Evolutionary conservation across 2,888 invertebrate genomes (phyloP).

Genomic region (Hypolimnas misippus): DNA sequence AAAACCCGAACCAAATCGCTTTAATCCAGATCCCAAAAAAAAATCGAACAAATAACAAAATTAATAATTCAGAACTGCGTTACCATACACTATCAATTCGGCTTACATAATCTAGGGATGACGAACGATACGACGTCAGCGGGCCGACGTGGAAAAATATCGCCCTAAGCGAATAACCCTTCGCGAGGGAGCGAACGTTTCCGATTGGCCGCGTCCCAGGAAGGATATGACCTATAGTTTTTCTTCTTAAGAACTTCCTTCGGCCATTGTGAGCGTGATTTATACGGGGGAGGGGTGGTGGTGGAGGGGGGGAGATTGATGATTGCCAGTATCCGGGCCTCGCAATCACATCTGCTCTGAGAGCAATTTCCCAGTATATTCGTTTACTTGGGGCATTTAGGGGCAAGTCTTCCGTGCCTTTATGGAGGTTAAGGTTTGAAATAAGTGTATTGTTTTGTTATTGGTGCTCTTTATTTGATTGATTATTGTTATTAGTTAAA

Average conservation of each 20-base stretch:
- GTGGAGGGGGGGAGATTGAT: slow-evolving; percentile 73
- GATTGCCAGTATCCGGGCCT: slow-evolving; percentile 74
- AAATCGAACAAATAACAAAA: slow-evolving; percentile 39
- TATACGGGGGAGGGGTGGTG: slow-evolving; percentile 60
- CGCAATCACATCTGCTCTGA: slow-evolving; percentile 76
- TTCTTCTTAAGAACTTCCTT: slow-evolving; percentile 84
- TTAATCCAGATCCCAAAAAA: slow-evolving; percentile 9
- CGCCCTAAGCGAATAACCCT: slow-evolving; percentile 69
- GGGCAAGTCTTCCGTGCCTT: slow-evolving; percentile 77
- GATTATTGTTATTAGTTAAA: neutral
- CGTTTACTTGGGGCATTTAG: slow-evolving; percentile 79
- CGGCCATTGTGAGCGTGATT: slow-evolving; percentile 82
- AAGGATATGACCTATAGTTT: slow-evolving; percentile 85
- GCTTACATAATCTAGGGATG: slow-evolving; percentile 65
- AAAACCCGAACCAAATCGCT: neutral
- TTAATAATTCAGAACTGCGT: slow-evolving; percentile 61
- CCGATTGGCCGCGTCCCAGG: slow-evolving; percentile 82
- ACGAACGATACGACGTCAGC: slow-evolving; percentile 53
- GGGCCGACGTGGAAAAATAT: slow-evolving; percentile 61
- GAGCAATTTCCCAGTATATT: slow-evolving; percentile 81
- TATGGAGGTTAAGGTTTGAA: slow-evolving; percentile 63
- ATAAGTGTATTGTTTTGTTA: slow-evolving; percentile 39
- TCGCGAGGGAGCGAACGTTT: slow-evolving; percentile 61
- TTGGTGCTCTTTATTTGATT: slow-evolving; percentile 31
- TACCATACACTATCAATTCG: slow-evolving; percentile 58